Percentiles rank a stretch among this genome's conserved stretches.
Evolutionary conservation across 2,797 vertebrate genomes (phyloP).

Genomic region (Cyprinodon diabolis): DNA sequence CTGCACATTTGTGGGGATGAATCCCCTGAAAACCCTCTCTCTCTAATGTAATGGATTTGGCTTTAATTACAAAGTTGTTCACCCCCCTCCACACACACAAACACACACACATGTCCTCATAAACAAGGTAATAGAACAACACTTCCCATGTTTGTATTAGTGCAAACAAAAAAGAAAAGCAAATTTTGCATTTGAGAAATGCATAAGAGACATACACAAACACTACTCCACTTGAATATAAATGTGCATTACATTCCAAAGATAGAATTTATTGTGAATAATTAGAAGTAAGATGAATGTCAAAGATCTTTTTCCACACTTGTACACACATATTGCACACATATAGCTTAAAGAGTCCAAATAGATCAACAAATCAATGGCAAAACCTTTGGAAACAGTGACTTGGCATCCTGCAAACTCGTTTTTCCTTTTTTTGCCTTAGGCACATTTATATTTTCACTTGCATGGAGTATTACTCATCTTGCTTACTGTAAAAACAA

Average conservation of each 20-base stretch:
- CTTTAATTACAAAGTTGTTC: slow-evolving; percentile 70
- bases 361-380: too few relatives aligned
- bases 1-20: slow-evolving; percentile 51
- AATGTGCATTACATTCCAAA: not conserved
- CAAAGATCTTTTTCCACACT: not conserved
- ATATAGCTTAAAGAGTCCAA: slow-evolving; percentile 1
- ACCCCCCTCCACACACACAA: slow-evolving; percentile 17
- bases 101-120: not conserved
- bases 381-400: too few relatives aligned
- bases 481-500: too few relatives aligned
- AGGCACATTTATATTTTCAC: too few relatives aligned
- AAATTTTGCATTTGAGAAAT: slow-evolving; percentile 23
- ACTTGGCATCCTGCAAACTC: too few relatives aligned
- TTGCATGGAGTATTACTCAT: too few relatives aligned
- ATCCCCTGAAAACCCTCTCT: slow-evolving; percentile 45
- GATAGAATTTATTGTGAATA: not conserved
- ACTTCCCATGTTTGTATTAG: slow-evolving; percentile 27
- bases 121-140: slow-evolving; percentile 27
- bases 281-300: not conserved
- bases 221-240: slow-evolving; percentile 16
- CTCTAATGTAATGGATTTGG: slow-evolving; percentile 64
- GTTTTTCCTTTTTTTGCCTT: too few relatives aligned
- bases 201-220: slow-evolving; percentile 9
- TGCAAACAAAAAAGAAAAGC: slow-evolving; percentile 26
- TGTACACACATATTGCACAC: not conserved